Conservation (phyloP, 1,140 invertebrate species). For the Condylostylus longicornis region DNA sequence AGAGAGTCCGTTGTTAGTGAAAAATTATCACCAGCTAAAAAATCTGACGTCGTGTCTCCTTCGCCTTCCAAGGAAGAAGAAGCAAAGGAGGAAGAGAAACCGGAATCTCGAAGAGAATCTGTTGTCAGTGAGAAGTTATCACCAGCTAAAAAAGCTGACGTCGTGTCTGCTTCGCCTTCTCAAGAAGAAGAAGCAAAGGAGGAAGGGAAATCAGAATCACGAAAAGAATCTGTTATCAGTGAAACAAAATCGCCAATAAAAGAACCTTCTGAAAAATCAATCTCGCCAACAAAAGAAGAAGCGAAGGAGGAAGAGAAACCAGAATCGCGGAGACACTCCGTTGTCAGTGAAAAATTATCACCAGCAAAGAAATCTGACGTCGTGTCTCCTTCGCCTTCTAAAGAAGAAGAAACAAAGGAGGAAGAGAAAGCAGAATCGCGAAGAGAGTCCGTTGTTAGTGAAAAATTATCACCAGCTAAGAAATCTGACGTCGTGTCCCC, state of each 20-base stretch:
- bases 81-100: slow-evolving; percentile 2
- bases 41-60: slow-evolving; percentile 4
- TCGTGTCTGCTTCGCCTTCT: neutral
- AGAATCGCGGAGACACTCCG: slow-evolving; percentile 8
- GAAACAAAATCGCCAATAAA: neutral
- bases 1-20: neutral
- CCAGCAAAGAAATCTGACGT: neutral
- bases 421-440: neutral
- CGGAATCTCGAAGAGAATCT: neutral
- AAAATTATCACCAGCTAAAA: neutral
- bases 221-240: neutral
- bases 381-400: slow-evolving; percentile 7
- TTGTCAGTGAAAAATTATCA: neutral
- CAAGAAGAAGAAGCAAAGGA: neutral
- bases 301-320: no score
- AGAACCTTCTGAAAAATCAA: neutral
- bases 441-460: slow-evolving; percentile 1
- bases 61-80: slow-evolving; percentile 8
- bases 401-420: slow-evolving; percentile 3
- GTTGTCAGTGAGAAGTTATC: neutral
- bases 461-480: no score
- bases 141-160: neutral
- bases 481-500: neutral
- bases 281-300: slow-evolving; percentile 8
- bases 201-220: neutral